Evolutionary conservation across 2,888 invertebrate genomes (phyloP).

Genomic region (Geotrupes spiniger): DNA sequence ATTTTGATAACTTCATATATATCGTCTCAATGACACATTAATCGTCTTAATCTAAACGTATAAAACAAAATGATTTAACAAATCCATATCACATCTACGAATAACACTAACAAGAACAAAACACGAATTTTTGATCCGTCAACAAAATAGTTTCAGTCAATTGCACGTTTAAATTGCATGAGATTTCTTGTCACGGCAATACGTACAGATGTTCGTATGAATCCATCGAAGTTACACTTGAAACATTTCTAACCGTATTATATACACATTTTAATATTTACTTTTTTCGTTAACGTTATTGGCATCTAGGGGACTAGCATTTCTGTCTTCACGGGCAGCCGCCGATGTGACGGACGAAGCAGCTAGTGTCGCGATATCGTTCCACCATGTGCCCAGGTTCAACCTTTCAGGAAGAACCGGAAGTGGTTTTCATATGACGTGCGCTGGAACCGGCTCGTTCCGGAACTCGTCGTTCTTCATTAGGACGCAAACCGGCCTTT

Average conservation of each 20-base stretch:
- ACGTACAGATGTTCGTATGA: neutral
- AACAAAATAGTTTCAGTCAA: constrained; percentile 14
- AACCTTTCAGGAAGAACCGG: constrained; percentile 74
- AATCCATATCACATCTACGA: constrained; percentile 11
- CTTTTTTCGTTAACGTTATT: neutral
- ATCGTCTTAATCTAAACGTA: constrained; percentile 1
- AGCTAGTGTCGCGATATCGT: constrained; percentile 48
- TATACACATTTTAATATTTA: constrained; percentile 3
- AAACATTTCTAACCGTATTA: neutral
- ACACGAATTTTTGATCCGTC: constrained; percentile 10
- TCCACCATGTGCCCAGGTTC: constrained; percentile 55
- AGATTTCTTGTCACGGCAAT: neutral
- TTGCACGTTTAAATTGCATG: constrained; percentile 10
- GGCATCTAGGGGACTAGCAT: constrained; percentile 11
- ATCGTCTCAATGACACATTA: constrained; percentile 3
- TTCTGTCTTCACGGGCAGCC: constrained; percentile 13
- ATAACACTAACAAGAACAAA: constrained; percentile 14
- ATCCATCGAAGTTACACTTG: neutral
- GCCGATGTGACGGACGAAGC: constrained; percentile 39
- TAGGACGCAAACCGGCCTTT: constrained; percentile 61
- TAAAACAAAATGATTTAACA: neutral
- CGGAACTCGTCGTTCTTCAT: constrained; percentile 60
- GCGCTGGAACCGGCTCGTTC: constrained; percentile 51
- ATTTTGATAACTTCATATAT: constrained; percentile 1
- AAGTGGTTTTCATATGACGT: constrained; percentile 83